Conservation (phyloP, 2,888 invertebrate genomes). For the Gibbula magus region DNA sequence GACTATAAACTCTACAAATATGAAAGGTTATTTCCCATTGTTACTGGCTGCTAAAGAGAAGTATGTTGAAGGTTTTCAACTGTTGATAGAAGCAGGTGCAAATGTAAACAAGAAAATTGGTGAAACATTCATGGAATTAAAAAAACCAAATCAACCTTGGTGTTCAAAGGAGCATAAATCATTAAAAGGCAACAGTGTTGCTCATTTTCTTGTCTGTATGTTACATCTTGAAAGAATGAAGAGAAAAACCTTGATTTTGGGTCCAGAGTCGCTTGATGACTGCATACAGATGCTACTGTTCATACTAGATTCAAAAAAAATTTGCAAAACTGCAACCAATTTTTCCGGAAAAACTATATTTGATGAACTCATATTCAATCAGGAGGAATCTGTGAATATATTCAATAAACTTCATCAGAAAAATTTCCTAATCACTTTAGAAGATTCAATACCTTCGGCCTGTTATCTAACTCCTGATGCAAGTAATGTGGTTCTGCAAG, state of each 20-base stretch:
- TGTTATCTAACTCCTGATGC: no score
- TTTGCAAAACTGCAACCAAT: not conserved
- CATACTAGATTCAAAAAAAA: not conserved
- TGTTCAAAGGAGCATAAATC: no score
- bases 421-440: not conserved
- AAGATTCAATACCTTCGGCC: not conserved
- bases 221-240: not conserved
- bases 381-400: not conserved
- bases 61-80: not conserved
- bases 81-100: not conserved
- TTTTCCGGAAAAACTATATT: not conserved
- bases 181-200: not conserved
- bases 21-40: not conserved
- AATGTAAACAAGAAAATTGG: slow-evolving; percentile 1
- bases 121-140: no score
- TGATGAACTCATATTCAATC: not conserved
- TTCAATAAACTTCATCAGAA: not conserved
- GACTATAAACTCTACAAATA: not conserved
- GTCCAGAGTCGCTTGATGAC: not conserved
- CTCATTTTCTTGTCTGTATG: not conserved
- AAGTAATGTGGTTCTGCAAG: no score
- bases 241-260: no score
- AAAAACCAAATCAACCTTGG: no score
- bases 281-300: not conserved
- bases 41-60: not conserved